These are phyloP conservation scores for Stomorhina lunata DNA, from an alignment of 2,888 invertebrate genomes.

Conservation along the genomic window DNA sequence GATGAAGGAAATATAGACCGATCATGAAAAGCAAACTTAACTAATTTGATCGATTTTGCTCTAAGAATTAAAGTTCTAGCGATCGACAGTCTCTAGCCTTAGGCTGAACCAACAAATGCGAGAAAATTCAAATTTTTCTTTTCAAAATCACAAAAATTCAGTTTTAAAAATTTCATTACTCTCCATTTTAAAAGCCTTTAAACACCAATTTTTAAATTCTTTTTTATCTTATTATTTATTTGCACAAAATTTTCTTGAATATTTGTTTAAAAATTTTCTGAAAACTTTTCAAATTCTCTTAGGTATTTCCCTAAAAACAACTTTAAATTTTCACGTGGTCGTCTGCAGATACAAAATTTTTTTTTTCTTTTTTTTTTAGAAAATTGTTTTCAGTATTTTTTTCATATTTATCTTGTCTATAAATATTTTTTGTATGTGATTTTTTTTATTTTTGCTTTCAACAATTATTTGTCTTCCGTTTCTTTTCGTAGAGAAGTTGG, in stretches of 20 bases:
- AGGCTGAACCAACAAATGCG: conserved; percentile 8
- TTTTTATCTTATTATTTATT: neutral
- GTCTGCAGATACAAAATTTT: too few species aligned
- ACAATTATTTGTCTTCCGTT: conserved; percentile 6
- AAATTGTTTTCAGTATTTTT: neutral
- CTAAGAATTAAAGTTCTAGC: too few species aligned
- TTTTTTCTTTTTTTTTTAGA: too few species aligned
- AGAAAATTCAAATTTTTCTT: conserved; percentile 35
- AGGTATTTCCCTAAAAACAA: conserved; percentile 33
- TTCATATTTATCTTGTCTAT: conserved; percentile 32
- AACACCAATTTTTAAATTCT: neutral
- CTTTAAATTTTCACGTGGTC: conserved; percentile 60
- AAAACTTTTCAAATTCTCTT: conserved; percentile 2
- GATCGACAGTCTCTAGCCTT: conserved; percentile 16
- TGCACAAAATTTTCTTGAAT: conserved; percentile 19
- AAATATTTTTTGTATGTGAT: conserved; percentile 27
- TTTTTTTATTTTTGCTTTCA: conserved; percentile 31
- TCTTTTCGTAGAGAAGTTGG: conserved; percentile 10
- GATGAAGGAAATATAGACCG: too few species aligned
- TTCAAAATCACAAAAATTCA: neutral
- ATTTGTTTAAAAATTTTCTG: neutral
- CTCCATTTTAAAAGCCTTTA: neutral
- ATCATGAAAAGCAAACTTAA: too few species aligned
- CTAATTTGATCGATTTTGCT: too few species aligned
- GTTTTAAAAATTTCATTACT: neutral